A percentile compares a stretch with the other conserved stretches of the same genome.
phyloP scores from a whole-genome alignment of 2,113 vertebrate genomes.

The Rana temporaria region DNA sequence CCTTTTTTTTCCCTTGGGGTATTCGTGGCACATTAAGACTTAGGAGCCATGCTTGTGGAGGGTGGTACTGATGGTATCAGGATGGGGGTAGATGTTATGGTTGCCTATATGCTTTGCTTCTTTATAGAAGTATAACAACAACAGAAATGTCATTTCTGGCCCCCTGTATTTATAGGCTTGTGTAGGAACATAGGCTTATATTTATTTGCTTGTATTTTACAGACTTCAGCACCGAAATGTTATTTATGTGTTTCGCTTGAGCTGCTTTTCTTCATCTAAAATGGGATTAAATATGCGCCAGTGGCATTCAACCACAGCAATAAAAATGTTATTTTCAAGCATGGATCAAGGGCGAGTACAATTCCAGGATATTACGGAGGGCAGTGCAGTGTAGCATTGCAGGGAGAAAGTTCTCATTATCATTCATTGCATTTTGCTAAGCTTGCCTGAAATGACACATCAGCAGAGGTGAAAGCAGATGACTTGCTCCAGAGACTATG shows the following conservation, averaged over 20 bases:
- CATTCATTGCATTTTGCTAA: conserved; percentile 49
- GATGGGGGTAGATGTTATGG: too few relatives aligned
- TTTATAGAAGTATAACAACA: not conserved
- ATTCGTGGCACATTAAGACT: too few relatives aligned
- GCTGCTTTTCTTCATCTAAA: conserved; percentile 7
- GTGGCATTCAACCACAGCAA: conserved; percentile 20
- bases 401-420: conserved; percentile 50
- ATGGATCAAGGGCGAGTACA: conserved; percentile 43
- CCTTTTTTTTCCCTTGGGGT: too few relatives aligned
- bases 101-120: not conserved
- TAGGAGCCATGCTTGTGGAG: not conserved
- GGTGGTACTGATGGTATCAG: not conserved
- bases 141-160: not conserved
- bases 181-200: not conserved
- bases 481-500: conserved; percentile 13
- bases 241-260: not conserved
- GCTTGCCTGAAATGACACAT: conserved; percentile 51
- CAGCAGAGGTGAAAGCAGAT: conserved; percentile 30
- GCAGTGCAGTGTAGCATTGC: conserved; percentile 53
- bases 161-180: not conserved
- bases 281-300: conserved; percentile 28
- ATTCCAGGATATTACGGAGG: conserved; percentile 43
- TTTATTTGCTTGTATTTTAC: not conserved
- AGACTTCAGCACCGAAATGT: not conserved
- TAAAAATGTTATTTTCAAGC: conserved; percentile 47